Conservation (phyloP, 35 echinoderm and acorn worm genomes). For the Lytechinus variegatus region DNA sequence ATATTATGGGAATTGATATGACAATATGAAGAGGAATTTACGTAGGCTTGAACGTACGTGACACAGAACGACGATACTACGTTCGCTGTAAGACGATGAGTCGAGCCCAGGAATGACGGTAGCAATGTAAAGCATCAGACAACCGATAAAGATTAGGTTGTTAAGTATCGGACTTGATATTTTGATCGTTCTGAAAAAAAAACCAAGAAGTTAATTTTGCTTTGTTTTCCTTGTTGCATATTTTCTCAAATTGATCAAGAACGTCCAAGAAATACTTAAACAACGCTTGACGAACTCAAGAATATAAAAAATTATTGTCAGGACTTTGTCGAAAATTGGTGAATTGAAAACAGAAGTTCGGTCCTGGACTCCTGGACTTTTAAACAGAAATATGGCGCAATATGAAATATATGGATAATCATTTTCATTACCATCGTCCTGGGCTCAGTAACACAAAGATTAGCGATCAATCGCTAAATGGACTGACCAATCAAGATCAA, state of each 20-base stretch:
- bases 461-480: no score
- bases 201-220: not conserved
- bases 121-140: constrained; percentile 52
- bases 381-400: no score
- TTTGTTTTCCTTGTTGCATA: no score
- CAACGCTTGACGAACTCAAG: no score
- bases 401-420: no score
- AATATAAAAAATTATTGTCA: no score
- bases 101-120: constrained; percentile 49
- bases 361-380: no score
- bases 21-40: not conserved
- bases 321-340: no score
- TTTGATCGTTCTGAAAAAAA: constrained; percentile 52
- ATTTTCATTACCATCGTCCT: no score
- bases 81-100: constrained; percentile 24
- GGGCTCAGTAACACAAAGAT: no score
- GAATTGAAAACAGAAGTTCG: no score
- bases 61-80: constrained; percentile 14
- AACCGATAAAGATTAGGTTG: constrained; percentile 61
- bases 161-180: constrained; percentile 63
- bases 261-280: not conserved
- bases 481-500: no score
- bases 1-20: not conserved
- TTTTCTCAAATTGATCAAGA: not conserved
- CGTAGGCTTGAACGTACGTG: not conserved